Evolutionary conservation across 2,888 invertebrate species (phyloP).

Genomic region (Stenichneumon culpator): DNA sequence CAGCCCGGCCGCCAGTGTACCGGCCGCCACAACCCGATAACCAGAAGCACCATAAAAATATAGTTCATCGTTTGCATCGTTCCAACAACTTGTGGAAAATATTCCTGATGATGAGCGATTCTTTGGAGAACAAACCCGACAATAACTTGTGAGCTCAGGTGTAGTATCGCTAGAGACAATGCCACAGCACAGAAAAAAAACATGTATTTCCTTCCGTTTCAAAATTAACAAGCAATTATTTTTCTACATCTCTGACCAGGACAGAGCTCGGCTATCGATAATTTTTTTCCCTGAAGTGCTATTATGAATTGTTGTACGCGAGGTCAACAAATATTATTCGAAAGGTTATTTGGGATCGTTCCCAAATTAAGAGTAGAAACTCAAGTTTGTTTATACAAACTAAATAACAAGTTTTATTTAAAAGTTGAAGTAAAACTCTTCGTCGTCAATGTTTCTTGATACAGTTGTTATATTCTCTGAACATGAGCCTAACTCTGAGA

Average conservation of each 20-base stretch:
- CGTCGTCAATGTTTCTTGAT: too few relatives aligned
- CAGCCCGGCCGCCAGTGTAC: conserved; percentile 59
- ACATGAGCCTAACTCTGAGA: too few relatives aligned
- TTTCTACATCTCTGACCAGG: background rate
- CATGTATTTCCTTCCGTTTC: background rate
- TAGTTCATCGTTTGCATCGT: conserved; percentile 12
- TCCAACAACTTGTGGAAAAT: background rate
- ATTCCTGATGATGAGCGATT: background rate
- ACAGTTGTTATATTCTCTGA: too few relatives aligned
- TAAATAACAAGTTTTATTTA: too few relatives aligned
- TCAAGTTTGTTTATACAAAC: too few relatives aligned
- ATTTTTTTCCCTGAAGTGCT: background rate
- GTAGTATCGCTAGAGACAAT: background rate
- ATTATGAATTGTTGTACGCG: too few relatives aligned
- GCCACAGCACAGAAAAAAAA: background rate
- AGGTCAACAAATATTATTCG: too few relatives aligned
- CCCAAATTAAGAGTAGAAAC: too few relatives aligned
- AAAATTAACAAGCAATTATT: background rate
- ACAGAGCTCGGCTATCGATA: background rate
- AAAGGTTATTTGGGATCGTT: too few relatives aligned
- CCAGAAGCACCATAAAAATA: conserved; percentile 31
- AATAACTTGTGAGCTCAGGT: background rate
- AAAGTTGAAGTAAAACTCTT: too few relatives aligned
- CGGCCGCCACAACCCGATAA: conserved; percentile 66
- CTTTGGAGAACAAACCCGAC: background rate